phyloP scores from a whole-genome alignment of 2,888 invertebrate species.

The Cheilosia vernalis region DNA sequence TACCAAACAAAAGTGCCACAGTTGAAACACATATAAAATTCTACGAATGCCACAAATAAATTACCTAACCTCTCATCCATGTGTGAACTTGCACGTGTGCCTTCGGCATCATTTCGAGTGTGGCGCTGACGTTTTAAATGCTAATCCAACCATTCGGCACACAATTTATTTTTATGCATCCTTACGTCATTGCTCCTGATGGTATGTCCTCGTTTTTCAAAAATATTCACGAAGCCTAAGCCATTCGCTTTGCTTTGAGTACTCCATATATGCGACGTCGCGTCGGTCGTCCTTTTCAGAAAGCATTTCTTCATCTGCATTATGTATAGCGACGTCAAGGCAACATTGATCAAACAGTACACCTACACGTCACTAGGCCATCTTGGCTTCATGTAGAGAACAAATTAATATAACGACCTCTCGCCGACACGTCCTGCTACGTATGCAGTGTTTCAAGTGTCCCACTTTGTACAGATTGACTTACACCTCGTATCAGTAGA shows the following conservation, averaged over 20 bases:
- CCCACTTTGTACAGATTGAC: conserved; percentile 41
- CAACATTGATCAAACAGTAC: conserved; percentile 68
- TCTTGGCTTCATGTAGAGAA: conserved; percentile 24
- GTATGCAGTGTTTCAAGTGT: not conserved
- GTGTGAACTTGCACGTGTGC: conserved; percentile 14
- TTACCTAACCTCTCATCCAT: not conserved
- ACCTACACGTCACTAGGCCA: conserved; percentile 36
- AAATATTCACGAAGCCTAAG: conserved; percentile 23
- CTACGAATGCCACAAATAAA: conserved; percentile 10
- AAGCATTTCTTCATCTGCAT: conserved; percentile 19
- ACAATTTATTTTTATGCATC: conserved; percentile 62
- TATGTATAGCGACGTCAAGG: conserved; percentile 53
- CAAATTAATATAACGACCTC: not conserved
- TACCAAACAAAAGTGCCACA: not conserved
- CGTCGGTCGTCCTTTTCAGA: conserved; percentile 9
- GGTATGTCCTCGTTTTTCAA: conserved; percentile 11
- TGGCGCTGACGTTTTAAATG: conserved; percentile 40
- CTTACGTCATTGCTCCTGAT: conserved; percentile 43
- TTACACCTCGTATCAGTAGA: conserved; percentile 48
- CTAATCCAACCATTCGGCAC: conserved; percentile 41
- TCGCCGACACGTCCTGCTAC: not conserved
- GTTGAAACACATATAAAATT: not conserved
- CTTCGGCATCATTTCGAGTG: conserved; percentile 7
- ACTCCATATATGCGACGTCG: not conserved
- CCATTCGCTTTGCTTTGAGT: not conserved